Percentiles rank a stretch among this genome's conserved stretches.
phyloP scores from a whole-genome alignment of 2,797 vertebrate species.

The Rhabdophis nuchalis region DNA sequence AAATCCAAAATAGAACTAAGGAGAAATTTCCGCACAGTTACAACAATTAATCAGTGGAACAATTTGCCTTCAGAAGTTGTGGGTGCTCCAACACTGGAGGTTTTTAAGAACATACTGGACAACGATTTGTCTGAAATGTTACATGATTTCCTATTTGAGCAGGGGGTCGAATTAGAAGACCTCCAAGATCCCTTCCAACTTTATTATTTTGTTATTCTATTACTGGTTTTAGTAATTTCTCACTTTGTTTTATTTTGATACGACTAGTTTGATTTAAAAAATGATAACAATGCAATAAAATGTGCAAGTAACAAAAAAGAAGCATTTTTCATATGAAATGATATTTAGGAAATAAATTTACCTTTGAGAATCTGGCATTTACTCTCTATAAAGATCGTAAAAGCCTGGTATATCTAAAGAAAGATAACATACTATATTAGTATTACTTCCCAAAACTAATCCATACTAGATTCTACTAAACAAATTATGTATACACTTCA shows the following conservation, averaged over 20 bases:
- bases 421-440: constrained; percentile 35
- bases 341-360: constrained; percentile 61
- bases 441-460: constrained; percentile 7
- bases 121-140: background rate
- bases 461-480: constrained; percentile 17
- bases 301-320: background rate
- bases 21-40: background rate
- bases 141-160: background rate
- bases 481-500: background rate
- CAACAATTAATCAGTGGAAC: background rate
- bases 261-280: background rate
- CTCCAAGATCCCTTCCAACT: background rate
- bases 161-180: background rate
- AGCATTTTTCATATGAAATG: background rate
- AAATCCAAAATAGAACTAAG: background rate
- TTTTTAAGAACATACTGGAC: background rate
- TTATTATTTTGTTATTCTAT: background rate
- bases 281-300: background rate
- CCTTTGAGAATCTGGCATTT: constrained; percentile 83
- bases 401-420: constrained; percentile 90
- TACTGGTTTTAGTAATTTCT: background rate
- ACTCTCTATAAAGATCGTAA: constrained; percentile 82
- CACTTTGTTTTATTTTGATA: background rate
- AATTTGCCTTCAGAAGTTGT: background rate
- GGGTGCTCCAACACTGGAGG: background rate